Percentiles rank a stretch among this genome's conserved stretches.
These are phyloP conservation scores for Portunus trituberculatus DNA, from an alignment of 1,140 invertebrate species.

Conservation along the genomic window DNA sequence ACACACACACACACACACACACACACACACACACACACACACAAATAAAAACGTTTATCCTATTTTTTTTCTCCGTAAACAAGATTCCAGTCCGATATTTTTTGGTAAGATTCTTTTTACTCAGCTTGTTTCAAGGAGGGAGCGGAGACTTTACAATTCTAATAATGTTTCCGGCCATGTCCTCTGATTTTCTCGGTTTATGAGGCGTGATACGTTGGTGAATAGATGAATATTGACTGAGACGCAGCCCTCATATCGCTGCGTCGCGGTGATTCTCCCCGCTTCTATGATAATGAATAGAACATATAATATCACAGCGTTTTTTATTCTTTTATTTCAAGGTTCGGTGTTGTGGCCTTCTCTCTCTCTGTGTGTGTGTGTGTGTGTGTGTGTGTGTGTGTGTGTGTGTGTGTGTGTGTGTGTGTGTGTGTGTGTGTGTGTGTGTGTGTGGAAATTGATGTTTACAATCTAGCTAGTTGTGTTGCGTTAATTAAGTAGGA, in stretches of 20 bases:
- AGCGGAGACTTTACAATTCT: neutral
- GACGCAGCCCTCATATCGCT: neutral
- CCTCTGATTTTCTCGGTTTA: neutral
- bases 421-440: neutral
- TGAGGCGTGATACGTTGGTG: neutral
- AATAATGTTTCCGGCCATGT: neutral
- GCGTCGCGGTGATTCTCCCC: neutral
- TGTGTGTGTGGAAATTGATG: neutral
- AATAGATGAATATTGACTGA: conserved; percentile 15
- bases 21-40: conserved; percentile 41
- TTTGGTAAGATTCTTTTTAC: neutral
- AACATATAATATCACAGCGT: neutral
- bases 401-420: conserved; percentile 11
- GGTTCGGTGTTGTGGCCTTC: neutral
- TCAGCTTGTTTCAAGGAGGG: neutral
- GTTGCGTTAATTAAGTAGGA: neutral
- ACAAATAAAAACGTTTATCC: neutral
- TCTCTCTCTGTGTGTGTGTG: neutral
- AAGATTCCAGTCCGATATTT: neutral
- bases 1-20: conserved; percentile 41
- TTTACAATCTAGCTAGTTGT: neutral
- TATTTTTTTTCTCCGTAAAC: neutral
- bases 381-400: conserved; percentile 4
- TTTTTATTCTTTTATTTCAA: neutral
- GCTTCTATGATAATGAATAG: conserved; percentile 3